These are phyloP conservation scores for Merluccius polli DNA, from an alignment of 2,797 vertebrate genomes.

Conservation along the genomic window DNA sequence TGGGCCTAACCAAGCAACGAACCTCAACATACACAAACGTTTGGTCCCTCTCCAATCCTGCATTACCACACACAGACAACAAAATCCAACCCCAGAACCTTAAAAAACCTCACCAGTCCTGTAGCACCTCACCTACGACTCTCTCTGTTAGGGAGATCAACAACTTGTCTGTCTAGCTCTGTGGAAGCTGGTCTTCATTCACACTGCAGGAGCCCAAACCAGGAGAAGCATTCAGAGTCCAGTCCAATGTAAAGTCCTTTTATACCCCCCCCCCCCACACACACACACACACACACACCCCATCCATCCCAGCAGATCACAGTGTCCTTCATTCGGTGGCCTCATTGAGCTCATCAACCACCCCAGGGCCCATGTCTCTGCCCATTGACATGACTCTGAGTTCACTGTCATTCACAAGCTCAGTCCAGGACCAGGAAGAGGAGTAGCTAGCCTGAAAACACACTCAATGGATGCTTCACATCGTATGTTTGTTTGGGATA, in stretches of 20 bases:
- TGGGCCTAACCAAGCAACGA: background rate
- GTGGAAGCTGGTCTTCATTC: background rate
- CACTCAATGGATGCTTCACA: background rate
- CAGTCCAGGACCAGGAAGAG: background rate
- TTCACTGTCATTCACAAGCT: background rate
- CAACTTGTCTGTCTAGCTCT: background rate
- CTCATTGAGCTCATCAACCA: slow-evolving; percentile 52
- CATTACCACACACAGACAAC: background rate
- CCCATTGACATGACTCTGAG: slow-evolving; percentile 34
- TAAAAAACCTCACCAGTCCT: slow-evolving; percentile 23
- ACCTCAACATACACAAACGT: background rate
- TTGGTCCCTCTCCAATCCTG: background rate
- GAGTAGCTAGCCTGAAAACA: background rate
- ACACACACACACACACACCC: slow-evolving; percentile 53
- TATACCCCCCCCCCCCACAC: slow-evolving; percentile 33
- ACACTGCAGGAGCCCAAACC: background rate
- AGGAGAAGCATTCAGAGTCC: slow-evolving; percentile 25
- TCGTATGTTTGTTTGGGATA: background rate
- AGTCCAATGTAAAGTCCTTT: slow-evolving; percentile 18
- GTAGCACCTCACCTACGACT: slow-evolving; percentile 54
- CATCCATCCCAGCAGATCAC: slow-evolving; percentile 52
- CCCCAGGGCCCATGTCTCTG: slow-evolving; percentile 58
- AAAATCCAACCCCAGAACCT: background rate
- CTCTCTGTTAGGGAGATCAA: background rate
- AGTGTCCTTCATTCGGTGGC: slow-evolving; percentile 68